Evolutionary conservation across 2,888 invertebrate genomes (phyloP).

Genomic region (Brachyptera putata): DNA sequence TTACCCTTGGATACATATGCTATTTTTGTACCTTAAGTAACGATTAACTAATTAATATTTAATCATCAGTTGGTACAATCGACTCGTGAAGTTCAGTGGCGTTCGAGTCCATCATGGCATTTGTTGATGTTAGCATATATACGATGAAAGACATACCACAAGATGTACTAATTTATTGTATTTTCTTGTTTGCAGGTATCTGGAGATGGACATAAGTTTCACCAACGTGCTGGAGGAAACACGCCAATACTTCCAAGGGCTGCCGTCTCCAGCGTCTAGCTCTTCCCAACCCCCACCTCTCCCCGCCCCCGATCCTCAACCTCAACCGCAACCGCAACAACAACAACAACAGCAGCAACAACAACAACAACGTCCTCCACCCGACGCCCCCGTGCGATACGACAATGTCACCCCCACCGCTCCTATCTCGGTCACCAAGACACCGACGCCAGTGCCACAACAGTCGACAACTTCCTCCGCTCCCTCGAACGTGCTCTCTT

Average conservation of each 20-base stretch:
- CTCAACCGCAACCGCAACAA: conserved; percentile 21
- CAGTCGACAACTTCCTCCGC: conserved; percentile 35
- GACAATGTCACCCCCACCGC: conserved; percentile 41
- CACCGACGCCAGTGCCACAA: conserved; percentile 40
- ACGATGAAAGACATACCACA: too few species aligned
- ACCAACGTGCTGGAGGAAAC: conserved; percentile 80
- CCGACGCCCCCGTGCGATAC: conserved; percentile 40
- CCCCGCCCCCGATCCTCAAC: conserved; percentile 28
- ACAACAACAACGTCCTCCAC: neutral
- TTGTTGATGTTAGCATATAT: too few species aligned
- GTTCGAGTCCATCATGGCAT: too few species aligned
- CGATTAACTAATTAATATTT: too few species aligned
- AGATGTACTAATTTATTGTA: too few species aligned
- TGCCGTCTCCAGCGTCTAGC: conserved; percentile 53
- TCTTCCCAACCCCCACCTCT: conserved; percentile 18
- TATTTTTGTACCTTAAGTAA: too few species aligned
- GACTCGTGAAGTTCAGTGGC: too few species aligned
- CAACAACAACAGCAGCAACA: conserved; percentile 21
- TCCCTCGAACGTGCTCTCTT: conserved; percentile 34
- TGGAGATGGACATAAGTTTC: conserved; percentile 65
- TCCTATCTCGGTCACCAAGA: conserved; percentile 41
- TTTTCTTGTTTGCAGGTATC: neutral
- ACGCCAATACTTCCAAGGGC: conserved; percentile 77
- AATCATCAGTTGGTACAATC: too few species aligned
- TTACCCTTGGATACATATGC: too few species aligned